phyloP scores from a whole-genome alignment of 1,140 invertebrate genomes.

The Aporrectodea caliginosa region DNA sequence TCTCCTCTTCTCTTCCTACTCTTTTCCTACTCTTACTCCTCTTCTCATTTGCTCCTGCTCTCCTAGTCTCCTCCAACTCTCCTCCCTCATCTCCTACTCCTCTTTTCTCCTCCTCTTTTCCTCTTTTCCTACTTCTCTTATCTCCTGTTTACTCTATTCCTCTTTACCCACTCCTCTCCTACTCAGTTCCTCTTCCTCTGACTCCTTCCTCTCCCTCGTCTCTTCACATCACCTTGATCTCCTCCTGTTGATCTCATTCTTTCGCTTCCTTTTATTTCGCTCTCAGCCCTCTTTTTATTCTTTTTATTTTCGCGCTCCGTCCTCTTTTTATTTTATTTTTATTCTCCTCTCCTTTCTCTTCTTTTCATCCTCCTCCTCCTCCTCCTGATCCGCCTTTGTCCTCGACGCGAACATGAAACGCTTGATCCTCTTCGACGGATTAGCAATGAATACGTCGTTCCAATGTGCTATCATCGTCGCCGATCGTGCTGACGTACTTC shows the following conservation, averaged over 20 bases:
- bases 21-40: neutral
- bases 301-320: too few relatives aligned
- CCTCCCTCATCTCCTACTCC: neutral
- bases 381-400: too few relatives aligned
- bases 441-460: neutral
- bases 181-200: neutral
- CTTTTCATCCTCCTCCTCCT: neutral
- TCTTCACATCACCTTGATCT: neutral
- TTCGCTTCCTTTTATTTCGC: too few relatives aligned
- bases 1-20: too few relatives aligned
- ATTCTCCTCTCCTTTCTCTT: neutral
- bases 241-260: neutral
- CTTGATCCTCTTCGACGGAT: neutral
- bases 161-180: neutral
- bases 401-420: neutral
- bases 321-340: neutral
- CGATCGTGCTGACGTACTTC: neutral
- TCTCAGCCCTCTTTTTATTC: too few relatives aligned
- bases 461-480: neutral
- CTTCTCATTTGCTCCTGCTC: neutral
- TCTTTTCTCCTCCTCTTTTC: neutral
- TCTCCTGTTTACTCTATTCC: too few relatives aligned
- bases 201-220: neutral
- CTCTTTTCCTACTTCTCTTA: too few relatives aligned
- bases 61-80: neutral